phyloP scores from a whole-genome alignment of 2,113 vertebrate genomes.

The Forbesichthys papilliferus region DNA sequence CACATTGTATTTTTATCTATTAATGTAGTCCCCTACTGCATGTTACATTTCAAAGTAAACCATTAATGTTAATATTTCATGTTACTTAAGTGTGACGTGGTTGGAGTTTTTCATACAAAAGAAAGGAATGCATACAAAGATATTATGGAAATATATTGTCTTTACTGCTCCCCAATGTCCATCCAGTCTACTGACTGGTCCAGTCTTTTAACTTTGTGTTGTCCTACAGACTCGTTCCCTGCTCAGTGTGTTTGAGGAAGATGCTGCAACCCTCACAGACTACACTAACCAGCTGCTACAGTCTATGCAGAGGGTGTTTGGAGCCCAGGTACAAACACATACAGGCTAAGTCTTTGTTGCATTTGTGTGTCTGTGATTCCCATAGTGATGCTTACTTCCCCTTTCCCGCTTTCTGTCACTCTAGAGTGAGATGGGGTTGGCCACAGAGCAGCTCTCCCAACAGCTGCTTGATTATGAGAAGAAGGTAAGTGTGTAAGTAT shows the following conservation, averaged over 20 bases:
- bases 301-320: slow-evolving; percentile 94
- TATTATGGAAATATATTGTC: not conserved
- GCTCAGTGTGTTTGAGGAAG: slow-evolving; percentile 98
- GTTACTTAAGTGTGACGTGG: no score
- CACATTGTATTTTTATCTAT: slow-evolving; percentile 5
- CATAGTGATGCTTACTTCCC: not conserved
- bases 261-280: slow-evolving; percentile 94
- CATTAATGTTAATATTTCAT: no score
- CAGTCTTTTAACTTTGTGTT: not conserved
- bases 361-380: not conserved
- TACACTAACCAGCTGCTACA: slow-evolving; percentile 97
- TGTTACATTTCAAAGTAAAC: no score
- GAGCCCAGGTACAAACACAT: slow-evolving; percentile 88
- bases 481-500: slow-evolving; percentile 78
- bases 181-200: not conserved
- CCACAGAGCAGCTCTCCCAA: slow-evolving; percentile 92
- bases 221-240: slow-evolving; percentile 87
- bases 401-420: slow-evolving; percentile 21
- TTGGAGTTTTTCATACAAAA: no score
- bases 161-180: not conserved
- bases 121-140: not conserved
- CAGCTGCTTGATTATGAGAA: slow-evolving; percentile 94
- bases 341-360: not conserved
- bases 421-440: slow-evolving; percentile 97
- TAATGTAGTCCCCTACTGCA: not conserved